A percentile compares a stretch with the other conserved stretches of the same genome.
These are phyloP conservation scores for Rhynchopsitta pachyrhyncha DNA, from an alignment of 2,113 vertebrate genomes.

Conservation along the genomic window DNA sequence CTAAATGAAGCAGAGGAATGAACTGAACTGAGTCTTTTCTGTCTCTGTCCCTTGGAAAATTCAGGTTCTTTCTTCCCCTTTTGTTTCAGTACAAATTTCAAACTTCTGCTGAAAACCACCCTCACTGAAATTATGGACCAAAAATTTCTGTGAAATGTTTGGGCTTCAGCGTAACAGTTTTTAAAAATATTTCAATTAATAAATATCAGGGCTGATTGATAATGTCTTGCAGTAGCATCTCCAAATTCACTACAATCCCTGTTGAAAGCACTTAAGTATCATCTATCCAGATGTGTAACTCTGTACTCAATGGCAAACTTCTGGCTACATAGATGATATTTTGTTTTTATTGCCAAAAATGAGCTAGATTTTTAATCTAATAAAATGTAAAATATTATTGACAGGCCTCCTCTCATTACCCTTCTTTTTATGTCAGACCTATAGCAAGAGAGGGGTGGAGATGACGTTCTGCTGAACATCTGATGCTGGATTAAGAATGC, in stretches of 20 bases:
- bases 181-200: not conserved
- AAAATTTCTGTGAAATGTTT: not conserved
- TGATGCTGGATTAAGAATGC: not conserved
- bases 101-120: not conserved
- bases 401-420: not conserved
- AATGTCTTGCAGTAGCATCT: not conserved
- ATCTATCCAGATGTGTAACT: not conserved
- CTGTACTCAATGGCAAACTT: not conserved
- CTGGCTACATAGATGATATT: not conserved
- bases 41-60: not conserved
- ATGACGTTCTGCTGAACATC: not conserved
- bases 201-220: not conserved
- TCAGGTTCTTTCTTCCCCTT: not conserved
- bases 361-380: not conserved
- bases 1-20: conserved; percentile 3
- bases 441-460: not conserved
- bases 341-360: not conserved
- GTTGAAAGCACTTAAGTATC: not conserved
- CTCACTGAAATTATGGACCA: not conserved
- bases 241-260: not conserved
- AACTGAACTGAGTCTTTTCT: not conserved
- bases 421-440: not conserved
- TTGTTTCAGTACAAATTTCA: not conserved
- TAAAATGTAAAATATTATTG: not conserved
- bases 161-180: not conserved